Percentiles rank a stretch among this genome's conserved stretches.
Conservation (phyloP, 2,888 invertebrate genomes). For the Arge pagana region DNA sequence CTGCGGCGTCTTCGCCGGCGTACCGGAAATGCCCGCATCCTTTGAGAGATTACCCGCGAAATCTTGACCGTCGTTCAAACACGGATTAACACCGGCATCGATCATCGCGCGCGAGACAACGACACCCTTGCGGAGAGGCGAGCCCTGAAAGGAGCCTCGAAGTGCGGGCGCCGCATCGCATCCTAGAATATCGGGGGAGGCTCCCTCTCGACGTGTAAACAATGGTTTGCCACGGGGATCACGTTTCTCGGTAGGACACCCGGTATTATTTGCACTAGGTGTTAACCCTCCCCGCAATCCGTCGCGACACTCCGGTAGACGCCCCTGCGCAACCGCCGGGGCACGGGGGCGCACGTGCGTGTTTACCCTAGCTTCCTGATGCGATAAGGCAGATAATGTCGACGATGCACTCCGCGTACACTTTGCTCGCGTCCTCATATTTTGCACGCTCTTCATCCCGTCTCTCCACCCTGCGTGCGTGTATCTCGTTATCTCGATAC, state of each 20-base stretch:
- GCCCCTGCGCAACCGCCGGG: slow-evolving; percentile 6
- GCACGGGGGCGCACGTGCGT: slow-evolving; percentile 43
- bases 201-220: slow-evolving; percentile 44
- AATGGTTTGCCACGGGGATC: slow-evolving; percentile 53
- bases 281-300: slow-evolving; percentile 34
- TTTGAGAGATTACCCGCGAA: slow-evolving; percentile 24
- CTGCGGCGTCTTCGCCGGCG: slow-evolving; percentile 1
- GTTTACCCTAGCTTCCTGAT: slow-evolving; percentile 32
- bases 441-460: slow-evolving; percentile 7
- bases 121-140: no score
- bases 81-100: slow-evolving; percentile 49
- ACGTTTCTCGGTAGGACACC: slow-evolving; percentile 45
- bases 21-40: slow-evolving; percentile 8
- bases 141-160: slow-evolving; percentile 5
- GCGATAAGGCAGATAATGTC: slow-evolving; percentile 38
- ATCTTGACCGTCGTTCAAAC: slow-evolving; percentile 34
- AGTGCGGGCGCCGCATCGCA: neutral
- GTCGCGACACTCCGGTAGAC: slow-evolving; percentile 23
- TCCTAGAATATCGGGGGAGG: slow-evolving; percentile 9
- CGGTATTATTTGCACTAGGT: slow-evolving; percentile 44
- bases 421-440: neutral
- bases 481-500: no score
- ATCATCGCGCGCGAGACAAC: slow-evolving; percentile 45
- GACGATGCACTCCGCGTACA: slow-evolving; percentile 14
- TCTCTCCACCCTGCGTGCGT: no score